Evolutionary conservation across 2,888 invertebrate species (phyloP).

Genomic region (Caprella mutica): DNA sequence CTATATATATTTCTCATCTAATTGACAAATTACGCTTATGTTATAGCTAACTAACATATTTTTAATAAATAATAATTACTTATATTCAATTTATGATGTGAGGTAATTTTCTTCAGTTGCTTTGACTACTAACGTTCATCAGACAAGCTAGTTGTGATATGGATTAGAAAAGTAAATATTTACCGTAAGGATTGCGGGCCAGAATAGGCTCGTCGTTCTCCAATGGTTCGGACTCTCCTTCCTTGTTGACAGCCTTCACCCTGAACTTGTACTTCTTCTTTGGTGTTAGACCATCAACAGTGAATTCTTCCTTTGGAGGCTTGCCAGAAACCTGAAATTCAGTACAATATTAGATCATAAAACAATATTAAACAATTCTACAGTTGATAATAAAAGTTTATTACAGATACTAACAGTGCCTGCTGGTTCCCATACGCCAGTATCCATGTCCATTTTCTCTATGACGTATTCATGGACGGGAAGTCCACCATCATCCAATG

Average conservation of each 20-base stretch:
- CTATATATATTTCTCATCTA: not conserved
- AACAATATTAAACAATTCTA: not conserved
- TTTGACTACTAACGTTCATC: too few relatives aligned
- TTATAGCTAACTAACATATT: not conserved
- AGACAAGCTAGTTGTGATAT: not conserved
- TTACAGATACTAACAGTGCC: slow-evolving; percentile 56
- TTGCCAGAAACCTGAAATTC: slow-evolving; percentile 49
- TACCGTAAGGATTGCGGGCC: slow-evolving; percentile 93
- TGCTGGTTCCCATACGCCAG: slow-evolving; percentile 90
- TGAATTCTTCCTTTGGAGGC: slow-evolving; percentile 67
- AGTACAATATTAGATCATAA: too few relatives aligned
- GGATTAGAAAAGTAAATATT: slow-evolving; percentile 34
- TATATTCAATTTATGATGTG: too few relatives aligned
- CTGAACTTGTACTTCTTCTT: slow-evolving; percentile 97
- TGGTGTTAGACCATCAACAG: slow-evolving; percentile 78
- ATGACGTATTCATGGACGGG: slow-evolving; percentile 80
- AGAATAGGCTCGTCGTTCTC: slow-evolving; percentile 76
- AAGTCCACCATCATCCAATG: slow-evolving; percentile 75
- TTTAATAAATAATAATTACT: too few relatives aligned
- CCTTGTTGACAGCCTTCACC: slow-evolving; percentile 92
- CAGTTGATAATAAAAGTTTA: not conserved
- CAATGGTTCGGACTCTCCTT: slow-evolving; percentile 91
- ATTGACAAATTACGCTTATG: not conserved
- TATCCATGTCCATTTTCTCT: slow-evolving; percentile 93
- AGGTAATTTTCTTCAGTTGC: too few relatives aligned